Percentiles rank a stretch among this genome's conserved stretches.
phyloP scores from a whole-genome alignment of 2,888 invertebrate genomes.

The Parnassius mnemosyne region DNA sequence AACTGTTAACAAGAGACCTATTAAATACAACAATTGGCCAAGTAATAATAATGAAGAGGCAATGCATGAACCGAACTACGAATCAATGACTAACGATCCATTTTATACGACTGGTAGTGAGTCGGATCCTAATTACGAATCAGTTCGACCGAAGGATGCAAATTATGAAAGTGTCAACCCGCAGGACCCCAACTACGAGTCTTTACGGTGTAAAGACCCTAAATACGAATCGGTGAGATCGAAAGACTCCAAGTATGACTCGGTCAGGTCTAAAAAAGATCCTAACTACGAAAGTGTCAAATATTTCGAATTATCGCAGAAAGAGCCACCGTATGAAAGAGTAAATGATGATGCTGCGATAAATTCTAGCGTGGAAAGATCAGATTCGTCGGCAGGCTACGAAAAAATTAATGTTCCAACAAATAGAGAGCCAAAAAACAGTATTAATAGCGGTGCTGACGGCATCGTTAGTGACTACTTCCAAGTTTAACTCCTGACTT shows the following conservation, averaged over 20 bases:
- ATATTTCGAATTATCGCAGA: conserved; percentile 81
- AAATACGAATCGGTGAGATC: conserved; percentile 86
- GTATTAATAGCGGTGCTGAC: conserved; percentile 68
- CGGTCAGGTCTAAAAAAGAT: conserved; percentile 80
- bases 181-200: conserved; percentile 85
- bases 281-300: conserved; percentile 92
- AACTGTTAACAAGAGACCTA: conserved; percentile 78
- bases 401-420: conserved; percentile 65
- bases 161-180: conserved; percentile 86
- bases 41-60: conserved; percentile 75
- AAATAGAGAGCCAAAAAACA: conserved; percentile 58
- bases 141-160: conserved; percentile 83
- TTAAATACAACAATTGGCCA: conserved; percentile 76
- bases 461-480: conserved; percentile 71
- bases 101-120: conserved; percentile 86
- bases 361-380: conserved; percentile 51
- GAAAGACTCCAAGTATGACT: conserved; percentile 78
- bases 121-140: conserved; percentile 86
- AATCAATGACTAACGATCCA: conserved; percentile 84
- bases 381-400: conserved; percentile 68
- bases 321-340: conserved; percentile 85
- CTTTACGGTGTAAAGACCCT: conserved; percentile 82
- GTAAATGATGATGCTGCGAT: conserved; percentile 63
- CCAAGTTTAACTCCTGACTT: conserved; percentile 57
- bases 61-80: conserved; percentile 86